phyloP scores from a whole-genome alignment of 1,140 invertebrate genomes.

The Lepidurus packardi region DNA sequence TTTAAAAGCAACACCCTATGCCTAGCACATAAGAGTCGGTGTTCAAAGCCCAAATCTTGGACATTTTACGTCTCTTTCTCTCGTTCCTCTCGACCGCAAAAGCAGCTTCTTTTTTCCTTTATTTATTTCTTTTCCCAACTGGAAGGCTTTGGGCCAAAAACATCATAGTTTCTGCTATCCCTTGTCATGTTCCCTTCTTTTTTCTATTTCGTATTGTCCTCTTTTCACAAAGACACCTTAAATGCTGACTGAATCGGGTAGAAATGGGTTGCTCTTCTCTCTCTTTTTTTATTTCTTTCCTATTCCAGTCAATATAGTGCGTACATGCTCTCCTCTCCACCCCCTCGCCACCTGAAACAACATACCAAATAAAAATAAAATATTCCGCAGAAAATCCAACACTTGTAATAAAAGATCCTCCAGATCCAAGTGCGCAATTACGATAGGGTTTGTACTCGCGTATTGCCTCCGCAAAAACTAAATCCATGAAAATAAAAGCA shows the following conservation, averaged over 20 bases:
- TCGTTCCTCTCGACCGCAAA: background rate
- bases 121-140: background rate
- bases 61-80: background rate
- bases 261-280: background rate
- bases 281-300: background rate
- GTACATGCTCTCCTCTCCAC: background rate
- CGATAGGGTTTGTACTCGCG: too few relatives aligned
- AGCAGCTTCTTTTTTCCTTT: background rate
- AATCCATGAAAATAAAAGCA: too few relatives aligned
- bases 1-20: too few relatives aligned
- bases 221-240: constrained; percentile 5
- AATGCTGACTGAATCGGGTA: background rate
- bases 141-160: background rate
- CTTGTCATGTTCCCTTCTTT: background rate
- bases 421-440: too few relatives aligned
- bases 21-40: background rate
- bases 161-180: background rate
- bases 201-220: background rate
- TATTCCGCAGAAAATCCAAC: too few relatives aligned
- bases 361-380: background rate
- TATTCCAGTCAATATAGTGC: background rate
- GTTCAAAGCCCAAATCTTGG: background rate
- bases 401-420: too few relatives aligned
- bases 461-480: too few relatives aligned
- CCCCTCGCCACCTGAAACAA: background rate